These are phyloP conservation scores for Calephelis perditalis DNA, from an alignment of 2,888 invertebrate species.

Conservation along the genomic window DNA sequence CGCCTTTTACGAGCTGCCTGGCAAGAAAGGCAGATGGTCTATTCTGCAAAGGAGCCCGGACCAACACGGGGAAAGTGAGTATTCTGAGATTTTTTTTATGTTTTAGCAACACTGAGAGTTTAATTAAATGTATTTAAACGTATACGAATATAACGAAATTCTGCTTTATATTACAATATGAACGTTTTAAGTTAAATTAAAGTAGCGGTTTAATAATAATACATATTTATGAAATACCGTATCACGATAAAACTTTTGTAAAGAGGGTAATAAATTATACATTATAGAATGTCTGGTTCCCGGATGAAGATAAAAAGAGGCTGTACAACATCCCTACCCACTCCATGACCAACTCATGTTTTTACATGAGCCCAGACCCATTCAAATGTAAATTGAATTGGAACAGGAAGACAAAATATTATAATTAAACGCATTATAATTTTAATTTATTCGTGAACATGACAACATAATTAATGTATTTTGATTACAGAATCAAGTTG, in stretches of 20 bases:
- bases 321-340: neutral
- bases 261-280: neutral
- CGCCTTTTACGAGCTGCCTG: no score
- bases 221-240: neutral
- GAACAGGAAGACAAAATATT: slow-evolving; percentile 25
- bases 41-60: no score
- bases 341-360: slow-evolving; percentile 27
- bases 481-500: no score
- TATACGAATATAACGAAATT: no score
- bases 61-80: no score
- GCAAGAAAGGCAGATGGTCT: no score
- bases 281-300: slow-evolving; percentile 1
- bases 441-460: slow-evolving; percentile 12
- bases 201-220: neutral
- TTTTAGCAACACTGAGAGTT: no score
- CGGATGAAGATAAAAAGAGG: neutral
- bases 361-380: slow-evolving; percentile 32
- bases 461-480: slow-evolving; percentile 6
- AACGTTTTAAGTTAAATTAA: no score
- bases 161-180: no score
- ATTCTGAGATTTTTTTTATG: no score
- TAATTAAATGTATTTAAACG: no score
- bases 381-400: slow-evolving; percentile 33
- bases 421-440: slow-evolving; percentile 4
- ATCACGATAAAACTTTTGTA: neutral